Conservation (phyloP, 2,113 vertebrate species). For the Promerops cafer region DNA sequence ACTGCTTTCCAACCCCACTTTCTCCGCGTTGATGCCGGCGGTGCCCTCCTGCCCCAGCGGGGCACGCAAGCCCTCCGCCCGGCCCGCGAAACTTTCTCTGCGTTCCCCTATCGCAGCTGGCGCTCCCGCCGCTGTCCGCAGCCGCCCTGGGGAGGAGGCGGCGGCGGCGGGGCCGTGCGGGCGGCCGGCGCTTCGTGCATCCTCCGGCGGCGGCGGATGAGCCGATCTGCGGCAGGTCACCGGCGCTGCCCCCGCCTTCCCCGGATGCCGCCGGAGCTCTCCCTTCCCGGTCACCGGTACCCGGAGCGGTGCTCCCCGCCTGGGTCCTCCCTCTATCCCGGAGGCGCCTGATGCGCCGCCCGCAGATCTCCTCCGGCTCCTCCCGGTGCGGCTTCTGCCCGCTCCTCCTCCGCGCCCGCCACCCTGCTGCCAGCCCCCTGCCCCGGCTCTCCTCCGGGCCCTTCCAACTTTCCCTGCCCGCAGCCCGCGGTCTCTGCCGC, state of each 20-base stretch:
- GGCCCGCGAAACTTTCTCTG: neutral
- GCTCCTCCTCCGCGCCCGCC: neutral
- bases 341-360: neutral
- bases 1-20: neutral
- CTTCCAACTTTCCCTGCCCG: neutral
- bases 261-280: neutral
- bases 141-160: neutral
- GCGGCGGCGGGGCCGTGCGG: neutral
- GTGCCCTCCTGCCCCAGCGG: neutral
- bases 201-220: neutral
- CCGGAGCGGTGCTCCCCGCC: neutral
- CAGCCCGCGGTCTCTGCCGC: neutral
- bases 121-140: neutral
- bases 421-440: neutral
- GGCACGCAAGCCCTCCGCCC: neutral
- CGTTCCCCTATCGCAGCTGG: neutral
- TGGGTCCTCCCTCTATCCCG: neutral
- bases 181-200: neutral
- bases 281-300: neutral
- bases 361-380: slow-evolving; percentile 9
- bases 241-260: neutral
- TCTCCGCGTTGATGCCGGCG: neutral
- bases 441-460: neutral
- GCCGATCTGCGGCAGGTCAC: neutral
- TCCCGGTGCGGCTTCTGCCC: neutral